Evolutionary conservation across 2,113 vertebrate genomes (phyloP), one percentile per base, ranked within the genome.

Genomic region (Nesogale talazaci): DNA sequence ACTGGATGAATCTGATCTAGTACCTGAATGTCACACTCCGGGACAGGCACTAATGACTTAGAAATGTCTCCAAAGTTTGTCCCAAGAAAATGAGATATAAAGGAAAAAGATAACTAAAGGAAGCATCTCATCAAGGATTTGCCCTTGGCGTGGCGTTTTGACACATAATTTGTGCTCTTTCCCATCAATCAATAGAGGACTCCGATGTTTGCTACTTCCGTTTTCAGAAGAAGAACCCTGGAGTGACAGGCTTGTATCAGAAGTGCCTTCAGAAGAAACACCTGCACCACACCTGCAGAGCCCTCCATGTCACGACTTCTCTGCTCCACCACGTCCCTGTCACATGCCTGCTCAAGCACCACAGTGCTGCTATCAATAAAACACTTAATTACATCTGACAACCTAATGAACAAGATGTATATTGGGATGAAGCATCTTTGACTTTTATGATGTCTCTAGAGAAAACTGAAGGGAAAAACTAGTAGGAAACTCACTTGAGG

Each of bases 381-480:
- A 65, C 79, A 59, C 82, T 75, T 76, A 90, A 95, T 74, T 89
- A 46, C 61, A 89, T 61, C 42, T 93, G 94, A 94, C 88, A 94
- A 88, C 76, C 83, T 83, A 92, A 96, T 84, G 80, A 97, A 75
- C 72, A 94, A 92, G 88, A n/a, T 78, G 74, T 65, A 84, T 84
- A 83, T 82, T 92, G 61, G 27, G 74, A 86, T 86, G 74, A 72
- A 81, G 61, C 52, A 46, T 57, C 78, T 80, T 36, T 93, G 92
- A 86, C 87, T 90, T 90, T 29, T 36, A 89, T 84, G 19, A 69
- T 69, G 34, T 88, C n/a, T 63, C 63, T 31, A 63, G 79, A 96
- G 78, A 6, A 77, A 20, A 20, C 59, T 40, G 59, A 52, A 90
- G 88, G 88, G 52, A 61, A 87, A 94, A n/a, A 83, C 36, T 77